Base-by-base conservation (phyloP, 2,888 invertebrate species). In the Synanthedon vespiformis region DNA sequence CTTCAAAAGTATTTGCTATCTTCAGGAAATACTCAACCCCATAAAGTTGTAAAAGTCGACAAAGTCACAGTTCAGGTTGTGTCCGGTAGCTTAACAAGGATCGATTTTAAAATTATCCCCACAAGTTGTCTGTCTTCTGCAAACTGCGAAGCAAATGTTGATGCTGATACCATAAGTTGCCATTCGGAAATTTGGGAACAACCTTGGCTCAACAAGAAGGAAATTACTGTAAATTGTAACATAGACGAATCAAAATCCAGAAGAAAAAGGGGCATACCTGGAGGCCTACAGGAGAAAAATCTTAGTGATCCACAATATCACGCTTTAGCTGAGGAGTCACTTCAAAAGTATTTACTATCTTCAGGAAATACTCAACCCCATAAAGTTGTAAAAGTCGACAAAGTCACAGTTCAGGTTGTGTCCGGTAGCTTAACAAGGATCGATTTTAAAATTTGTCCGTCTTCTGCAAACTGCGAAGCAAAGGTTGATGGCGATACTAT, bases 371-470 rank as follows among this genome's bases (percentile, higher is more conserved):
- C 54, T 0, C 48, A 57, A 16, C 11, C 54, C 8, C 60, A 62
- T 53, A 56, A 55, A 48, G 54, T 83, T 2, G 59, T 72, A 0
- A 60, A 73, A 52, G 62, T 89, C 5, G 58, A 70, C 2, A 69
- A 73, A 6, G 87, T 79, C 0, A 67, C 72, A 0, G 56, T 53
- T 6, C 88, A 89, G 67, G 68, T 88, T 1, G 90, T 89, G 0
- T 58, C 85, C 10, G 90, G 90, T 5, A 51, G 56, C 1, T 54
- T 77, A 22, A 89, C 87, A 11, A 87, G 73, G 62, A 83, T 92
- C 34, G 49, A 61, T 44, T 68, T 67, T 48, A 55, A 54, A n/a
- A 59, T 60, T 1, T 88, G 89, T 59, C 41, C 12, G 12, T 48
- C 10, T 44, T n/a, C n/a, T 13, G n/a, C 44, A 14, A 44, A 48